These are phyloP conservation scores for rat (Rattus norvegicus) DNA, from an alignment of 2,113 vertebrate species.

Conservation along the genomic window GRCr8 NC_086030.1:29720001-29720500, in stretches of 20 bases:
- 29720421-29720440: too few species aligned
- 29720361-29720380: neutral
- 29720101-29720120: neutral
- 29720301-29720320: neutral
- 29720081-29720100: conserved; percentile 56
- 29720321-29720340: neutral
- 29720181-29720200: neutral
- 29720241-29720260: neutral
- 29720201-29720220: fast-evolving
- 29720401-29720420: too few species aligned
- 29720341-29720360: neutral
- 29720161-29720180: neutral
- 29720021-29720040: neutral
- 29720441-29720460: too few species aligned
- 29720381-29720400: neutral
- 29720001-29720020: neutral
- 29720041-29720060: conserved; percentile 52
- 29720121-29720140: neutral
- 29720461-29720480: too few species aligned
- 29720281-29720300: neutral
- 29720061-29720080: conserved; percentile 32
- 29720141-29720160: conserved; percentile 27
- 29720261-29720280: neutral
- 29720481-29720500: too few species aligned
- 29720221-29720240: neutral